Evolutionary conservation across 1,140 invertebrate species (phyloP).

Genomic region (Nasonia giraulti): DNA sequence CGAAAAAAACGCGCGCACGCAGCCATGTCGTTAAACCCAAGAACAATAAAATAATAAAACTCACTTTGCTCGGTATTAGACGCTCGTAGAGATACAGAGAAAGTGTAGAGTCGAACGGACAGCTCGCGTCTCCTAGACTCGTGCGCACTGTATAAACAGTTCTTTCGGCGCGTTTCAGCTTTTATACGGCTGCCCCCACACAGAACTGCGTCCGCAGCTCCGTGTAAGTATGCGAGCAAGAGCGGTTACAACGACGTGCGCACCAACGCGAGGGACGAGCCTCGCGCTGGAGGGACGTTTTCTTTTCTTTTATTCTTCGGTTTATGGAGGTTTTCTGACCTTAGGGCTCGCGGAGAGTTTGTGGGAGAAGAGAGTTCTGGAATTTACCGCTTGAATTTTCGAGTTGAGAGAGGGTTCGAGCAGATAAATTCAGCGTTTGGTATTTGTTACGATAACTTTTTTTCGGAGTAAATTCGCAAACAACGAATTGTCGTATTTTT

Average conservation of each 20-base stretch:
- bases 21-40: background rate
- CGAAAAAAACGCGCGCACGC: background rate
- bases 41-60: constrained; percentile 42
- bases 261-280: background rate
- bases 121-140: constrained; percentile 42
- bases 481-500: too few species aligned
- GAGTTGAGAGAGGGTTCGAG: too few species aligned
- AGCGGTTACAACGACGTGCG: background rate
- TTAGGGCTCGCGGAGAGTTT: too few species aligned
- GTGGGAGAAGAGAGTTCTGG: too few species aligned
- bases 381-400: too few species aligned
- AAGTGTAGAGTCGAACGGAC: background rate
- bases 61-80: constrained; percentile 46
- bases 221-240: background rate
- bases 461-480: too few species aligned
- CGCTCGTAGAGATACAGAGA: background rate
- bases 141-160: constrained; percentile 57
- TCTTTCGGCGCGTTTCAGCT: constrained; percentile 47
- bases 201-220: background rate
- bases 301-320: too few species aligned
- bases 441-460: too few species aligned
- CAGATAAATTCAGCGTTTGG: too few species aligned
- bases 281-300: too few species aligned
- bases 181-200: constrained; percentile 58
- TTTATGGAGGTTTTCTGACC: too few species aligned